A percentile compares a stretch with the other conserved stretches of the same genome.
These are phyloP conservation scores for Cotesia glomerata DNA, from an alignment of 1,140 invertebrate species.

Conservation along the genomic window DNA sequence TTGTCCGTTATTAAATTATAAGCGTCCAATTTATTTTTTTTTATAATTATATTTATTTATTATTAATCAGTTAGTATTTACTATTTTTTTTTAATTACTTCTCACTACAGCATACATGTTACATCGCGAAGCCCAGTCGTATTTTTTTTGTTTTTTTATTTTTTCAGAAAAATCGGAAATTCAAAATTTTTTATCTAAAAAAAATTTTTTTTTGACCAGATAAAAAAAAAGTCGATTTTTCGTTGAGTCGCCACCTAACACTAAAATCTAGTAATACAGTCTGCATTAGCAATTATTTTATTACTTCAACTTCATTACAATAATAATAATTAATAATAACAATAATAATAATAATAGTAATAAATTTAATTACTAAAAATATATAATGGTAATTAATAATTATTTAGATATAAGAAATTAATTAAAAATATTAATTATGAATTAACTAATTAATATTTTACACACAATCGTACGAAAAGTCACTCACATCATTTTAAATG, in stretches of 20 bases:
- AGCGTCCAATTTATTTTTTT: slow-evolving; percentile 46
- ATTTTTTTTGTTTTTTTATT: neutral
- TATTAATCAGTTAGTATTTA: slow-evolving; percentile 7
- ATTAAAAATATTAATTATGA: slow-evolving; percentile 1
- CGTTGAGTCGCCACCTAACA: slow-evolving; percentile 45
- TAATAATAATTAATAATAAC: neutral
- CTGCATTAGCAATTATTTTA: slow-evolving; percentile 55
- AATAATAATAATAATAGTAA: slow-evolving; percentile 37
- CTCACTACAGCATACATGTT: slow-evolving; percentile 1
- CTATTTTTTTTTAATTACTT: neutral
- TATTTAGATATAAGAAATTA: neutral
- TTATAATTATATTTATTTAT: slow-evolving; percentile 17
- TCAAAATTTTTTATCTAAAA: neutral
- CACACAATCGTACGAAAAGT: slow-evolving; percentile 50
- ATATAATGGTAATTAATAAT: neutral
- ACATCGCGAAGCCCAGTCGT: neutral
- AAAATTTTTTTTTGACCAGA: slow-evolving; percentile 2
- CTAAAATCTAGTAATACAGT: slow-evolving; percentile 61
- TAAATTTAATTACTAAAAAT: slow-evolving; percentile 52
- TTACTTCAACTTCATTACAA: neutral
- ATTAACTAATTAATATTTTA: slow-evolving; percentile 50
- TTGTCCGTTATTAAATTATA: slow-evolving; percentile 55
- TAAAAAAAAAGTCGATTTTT: slow-evolving; percentile 28
- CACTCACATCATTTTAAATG: slow-evolving; percentile 31
- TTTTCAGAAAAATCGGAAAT: neutral